phyloP scores from a whole-genome alignment of 2,113 vertebrate genomes.

The Chloroceryle aenea region DNA sequence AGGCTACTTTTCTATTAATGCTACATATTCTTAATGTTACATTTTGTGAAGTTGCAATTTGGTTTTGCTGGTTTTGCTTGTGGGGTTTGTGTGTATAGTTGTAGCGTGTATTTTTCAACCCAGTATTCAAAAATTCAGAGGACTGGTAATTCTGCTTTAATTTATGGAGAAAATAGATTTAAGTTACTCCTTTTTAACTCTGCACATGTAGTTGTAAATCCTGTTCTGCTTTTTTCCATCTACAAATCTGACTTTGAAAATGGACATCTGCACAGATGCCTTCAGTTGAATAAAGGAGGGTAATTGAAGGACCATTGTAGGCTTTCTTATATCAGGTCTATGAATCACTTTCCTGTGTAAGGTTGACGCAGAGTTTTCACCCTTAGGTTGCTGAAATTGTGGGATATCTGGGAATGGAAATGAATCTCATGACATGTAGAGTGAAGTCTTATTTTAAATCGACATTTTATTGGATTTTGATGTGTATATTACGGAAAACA shows the following conservation, averaged over 20 bases:
- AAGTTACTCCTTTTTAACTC: background rate
- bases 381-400: background rate
- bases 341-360: background rate
- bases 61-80: background rate
- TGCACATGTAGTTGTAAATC: background rate
- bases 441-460: background rate
- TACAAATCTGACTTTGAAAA: background rate
- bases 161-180: background rate
- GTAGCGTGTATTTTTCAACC: background rate
- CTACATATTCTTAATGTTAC: background rate
- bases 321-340: background rate
- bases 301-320: background rate
- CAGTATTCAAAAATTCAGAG: background rate
- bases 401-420: background rate
- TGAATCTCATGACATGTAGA: background rate
- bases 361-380: background rate
- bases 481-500: background rate
- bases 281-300: background rate
- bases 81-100: background rate
- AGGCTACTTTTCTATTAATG: background rate
- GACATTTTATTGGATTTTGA: background rate
- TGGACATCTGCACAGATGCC: background rate
- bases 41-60: background rate
- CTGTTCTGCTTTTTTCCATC: background rate
- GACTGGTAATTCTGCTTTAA: fast-evolving